Evolutionary conservation across 2,888 invertebrate species (phyloP).

Genomic region (Melinopterus prodromus): DNA sequence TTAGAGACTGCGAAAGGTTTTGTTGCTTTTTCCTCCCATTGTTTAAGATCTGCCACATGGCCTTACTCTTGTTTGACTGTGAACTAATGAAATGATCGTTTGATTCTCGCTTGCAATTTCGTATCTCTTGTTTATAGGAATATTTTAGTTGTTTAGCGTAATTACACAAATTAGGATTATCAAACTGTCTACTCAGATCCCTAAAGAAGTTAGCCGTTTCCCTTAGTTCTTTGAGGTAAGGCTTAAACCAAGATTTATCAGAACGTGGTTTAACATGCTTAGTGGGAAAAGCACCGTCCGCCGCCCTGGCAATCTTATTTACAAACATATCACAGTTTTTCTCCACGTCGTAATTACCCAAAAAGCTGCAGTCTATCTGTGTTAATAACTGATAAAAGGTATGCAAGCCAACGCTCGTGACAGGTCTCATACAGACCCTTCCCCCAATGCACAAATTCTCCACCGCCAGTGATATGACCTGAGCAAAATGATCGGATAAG

Average conservation of each 20-base stretch:
- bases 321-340: not conserved
- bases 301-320: not conserved
- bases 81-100: not conserved
- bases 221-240: not conserved
- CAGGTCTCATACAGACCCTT: too few relatives aligned
- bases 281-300: not conserved
- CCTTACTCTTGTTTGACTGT: not conserved
- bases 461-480: too few relatives aligned
- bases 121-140: not conserved
- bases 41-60: not conserved
- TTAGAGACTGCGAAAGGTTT: not conserved
- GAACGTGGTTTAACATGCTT: not conserved
- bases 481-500: too few relatives aligned
- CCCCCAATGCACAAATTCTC: too few relatives aligned
- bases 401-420: too few relatives aligned
- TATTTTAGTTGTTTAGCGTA: not conserved
- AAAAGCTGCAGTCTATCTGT: too few relatives aligned
- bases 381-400: too few relatives aligned
- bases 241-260: not conserved
- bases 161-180: not conserved
- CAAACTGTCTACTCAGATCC: not conserved
- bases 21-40: not conserved
- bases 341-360: not conserved
- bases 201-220: not conserved
- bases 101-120: not conserved